Evolutionary conservation across 2,113 vertebrate genomes (phyloP).

Genomic region (Calyptomena viridis): DNA sequence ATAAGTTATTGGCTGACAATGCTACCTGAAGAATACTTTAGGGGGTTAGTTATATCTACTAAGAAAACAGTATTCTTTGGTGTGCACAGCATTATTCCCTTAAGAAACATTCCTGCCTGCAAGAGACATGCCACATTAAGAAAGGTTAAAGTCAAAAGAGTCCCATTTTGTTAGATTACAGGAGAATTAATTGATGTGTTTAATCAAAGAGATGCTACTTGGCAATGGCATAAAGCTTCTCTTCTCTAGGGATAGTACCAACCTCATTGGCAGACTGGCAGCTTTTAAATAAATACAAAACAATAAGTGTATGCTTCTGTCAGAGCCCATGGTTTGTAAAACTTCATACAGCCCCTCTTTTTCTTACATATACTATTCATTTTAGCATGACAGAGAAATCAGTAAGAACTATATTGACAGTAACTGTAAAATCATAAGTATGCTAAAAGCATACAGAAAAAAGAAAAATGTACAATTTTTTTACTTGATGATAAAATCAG

Average conservation of each 20-base stretch:
- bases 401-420: neutral
- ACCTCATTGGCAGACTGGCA: slow-evolving; percentile 16
- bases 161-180: slow-evolving; percentile 42
- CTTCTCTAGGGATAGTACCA: slow-evolving; percentile 33
- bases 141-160: slow-evolving; percentile 60
- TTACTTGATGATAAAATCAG: neutral
- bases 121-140: slow-evolving; percentile 27
- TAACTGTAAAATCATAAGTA: neutral
- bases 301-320: neutral
- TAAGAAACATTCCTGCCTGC: slow-evolving; percentile 12
- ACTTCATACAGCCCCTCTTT: neutral
- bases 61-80: neutral
- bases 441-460: neutral
- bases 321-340: neutral
- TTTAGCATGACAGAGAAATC: neutral
- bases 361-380: neutral
- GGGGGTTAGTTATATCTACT: neutral
- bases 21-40: neutral
- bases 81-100: neutral
- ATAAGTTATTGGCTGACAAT: neutral
- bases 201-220: slow-evolving; percentile 66
- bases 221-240: slow-evolving; percentile 51
- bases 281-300: slow-evolving; percentile 35
- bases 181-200: slow-evolving; percentile 59
- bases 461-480: neutral